Evolutionary conservation across 37 sponge, comb jelly and placozoan species (phyloP).

Genomic region (Crambe crambe): DNA sequence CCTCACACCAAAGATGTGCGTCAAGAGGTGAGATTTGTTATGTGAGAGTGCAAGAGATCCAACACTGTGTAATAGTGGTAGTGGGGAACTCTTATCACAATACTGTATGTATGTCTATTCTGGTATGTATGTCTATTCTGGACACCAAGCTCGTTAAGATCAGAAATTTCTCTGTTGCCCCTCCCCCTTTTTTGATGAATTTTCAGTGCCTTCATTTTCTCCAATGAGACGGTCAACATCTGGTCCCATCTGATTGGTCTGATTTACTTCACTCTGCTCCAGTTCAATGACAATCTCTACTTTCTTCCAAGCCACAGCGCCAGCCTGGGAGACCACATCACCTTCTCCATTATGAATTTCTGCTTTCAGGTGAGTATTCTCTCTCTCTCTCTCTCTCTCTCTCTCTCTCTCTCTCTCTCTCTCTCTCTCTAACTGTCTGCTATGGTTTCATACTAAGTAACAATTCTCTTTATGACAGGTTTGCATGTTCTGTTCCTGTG

Average conservation of each 20-base stretch:
- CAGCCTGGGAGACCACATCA: slow-evolving; percentile 50
- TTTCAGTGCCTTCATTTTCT: slow-evolving; percentile 67
- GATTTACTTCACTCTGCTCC: slow-evolving; percentile 57
- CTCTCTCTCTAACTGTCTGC: neutral
- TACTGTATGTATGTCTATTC: neutral
- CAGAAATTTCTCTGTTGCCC: neutral
- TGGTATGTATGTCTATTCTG: neutral
- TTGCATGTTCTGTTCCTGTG: slow-evolving; percentile 74
- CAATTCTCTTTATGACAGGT: slow-evolving; percentile 27
- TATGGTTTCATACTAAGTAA: slow-evolving; percentile 36
- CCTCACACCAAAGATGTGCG: slow-evolving; percentile 58
- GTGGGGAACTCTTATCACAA: neutral
- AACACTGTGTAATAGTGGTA: neutral
- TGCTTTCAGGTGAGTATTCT: slow-evolving; percentile 54
- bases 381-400: neutral
- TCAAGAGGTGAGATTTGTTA: slow-evolving; percentile 53
- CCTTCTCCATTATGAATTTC: slow-evolving; percentile 54
- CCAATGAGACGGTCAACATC: slow-evolving; percentile 90
- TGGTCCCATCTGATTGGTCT: slow-evolving; percentile 85
- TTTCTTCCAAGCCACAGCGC: slow-evolving; percentile 45
- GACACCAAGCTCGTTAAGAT: neutral
- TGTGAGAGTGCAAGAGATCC: neutral
- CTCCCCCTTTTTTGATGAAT: neutral
- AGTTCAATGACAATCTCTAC: slow-evolving; percentile 55
- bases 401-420: neutral